These are phyloP conservation scores for Prietella phreatophila DNA, from an alignment of 2,113 vertebrate genomes.

Conservation along the genomic window DNA sequence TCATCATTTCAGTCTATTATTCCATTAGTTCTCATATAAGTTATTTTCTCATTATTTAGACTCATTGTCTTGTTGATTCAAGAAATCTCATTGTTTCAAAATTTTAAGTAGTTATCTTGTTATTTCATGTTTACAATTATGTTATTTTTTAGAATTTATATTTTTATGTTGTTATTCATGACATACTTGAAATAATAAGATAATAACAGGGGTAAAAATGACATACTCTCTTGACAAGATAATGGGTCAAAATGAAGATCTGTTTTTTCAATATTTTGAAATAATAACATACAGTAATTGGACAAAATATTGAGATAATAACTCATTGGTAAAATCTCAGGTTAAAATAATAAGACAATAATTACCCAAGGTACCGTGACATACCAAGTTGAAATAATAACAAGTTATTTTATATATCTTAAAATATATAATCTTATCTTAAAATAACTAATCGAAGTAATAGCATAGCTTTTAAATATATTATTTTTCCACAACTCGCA, in stretches of 20 bases:
- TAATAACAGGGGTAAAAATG: background rate
- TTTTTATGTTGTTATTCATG: background rate
- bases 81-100: background rate
- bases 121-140: background rate
- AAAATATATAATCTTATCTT: background rate
- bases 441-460: background rate
- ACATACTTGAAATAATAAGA: background rate
- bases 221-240: no score
- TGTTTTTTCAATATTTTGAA: no score
- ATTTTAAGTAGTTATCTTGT: background rate
- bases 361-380: no score
- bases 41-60: background rate
- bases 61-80: background rate
- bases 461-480: background rate
- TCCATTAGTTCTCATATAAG: background rate
- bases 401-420: no score
- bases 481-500: background rate
- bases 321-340: no score
- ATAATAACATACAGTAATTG: background rate
- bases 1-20: background rate
- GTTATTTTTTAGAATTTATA: background rate
- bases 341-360: no score
- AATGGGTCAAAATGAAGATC: no score
- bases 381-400: background rate
- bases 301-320: background rate